Base-by-base conservation (phyloP, 2,888 invertebrate species). In the Vannuccia rotundouncinata region DNA sequence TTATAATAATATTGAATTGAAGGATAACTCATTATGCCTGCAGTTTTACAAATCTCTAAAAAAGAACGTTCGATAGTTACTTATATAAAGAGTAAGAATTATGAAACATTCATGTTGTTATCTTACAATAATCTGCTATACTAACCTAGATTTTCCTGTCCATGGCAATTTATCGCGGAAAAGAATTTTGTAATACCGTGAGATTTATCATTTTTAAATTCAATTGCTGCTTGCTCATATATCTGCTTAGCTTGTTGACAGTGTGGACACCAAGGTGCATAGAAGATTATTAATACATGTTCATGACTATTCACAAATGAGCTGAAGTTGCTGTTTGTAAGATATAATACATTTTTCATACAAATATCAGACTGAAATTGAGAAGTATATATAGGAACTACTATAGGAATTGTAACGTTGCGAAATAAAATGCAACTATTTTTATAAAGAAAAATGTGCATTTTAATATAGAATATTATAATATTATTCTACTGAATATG, bases 241-340 rank as follows among this genome's bases (percentile, higher is more conserved):
- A 31, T 59, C 25, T 78, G 80, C 60, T 80, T 80, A 1, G 80
- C 30, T 22, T 80, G 60, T 45, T 45, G 59, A 31, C 80, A 80
- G 30, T 80, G 80, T 29, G 77, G 80, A 66, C 80, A 80, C 80
- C 80, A 80, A 0, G 80, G 80, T 29, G 78, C 80, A 29, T 80
- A 80, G 31, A 80, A 80, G 30, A 80, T 80, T 1, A 80, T 29
- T 25, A 80, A 27, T 5, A 60, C 73, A n/a, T 80, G 79, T 28
- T 79, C 29, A 1, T 17, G 31, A 28, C 31, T 22, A 10, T 29
- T 2, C 25, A 78, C 13, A 31, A 27, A 31, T 45, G n/a, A 13
- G 17, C 22, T 80, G 31, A 80, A 80, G 22, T 80, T 79, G n/a
- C 45, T 22, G 13, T 5, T 25, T 27, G 45, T 80, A 27, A 80